Base-by-base conservation (phyloP, 2,113 vertebrate species). In the Melanotaenia duboulayi region DNA sequence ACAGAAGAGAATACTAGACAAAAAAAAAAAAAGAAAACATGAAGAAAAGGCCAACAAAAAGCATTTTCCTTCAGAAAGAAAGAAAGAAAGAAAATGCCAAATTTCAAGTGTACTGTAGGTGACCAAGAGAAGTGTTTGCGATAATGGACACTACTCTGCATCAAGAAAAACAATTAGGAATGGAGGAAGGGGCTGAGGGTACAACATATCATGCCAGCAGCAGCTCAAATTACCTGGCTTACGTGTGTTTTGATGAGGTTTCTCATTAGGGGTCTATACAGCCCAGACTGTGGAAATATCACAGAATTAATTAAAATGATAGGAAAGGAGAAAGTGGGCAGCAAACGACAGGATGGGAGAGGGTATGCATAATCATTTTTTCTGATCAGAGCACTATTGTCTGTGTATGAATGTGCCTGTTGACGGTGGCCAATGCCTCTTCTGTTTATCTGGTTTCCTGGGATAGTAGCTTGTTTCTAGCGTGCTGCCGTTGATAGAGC, bases 231-330 rank as follows among this genome's bases (percentile, higher is more conserved):
- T 90, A 91, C 85, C 87, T 83, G 75, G 78, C 88, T 90, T 81
- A 72, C 80, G 66, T 32, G 71, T 90, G 84, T 91, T 92, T 86
- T 93, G 91, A 94, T 91, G 90, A 90, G 88, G 80, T 90, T 92
- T 93, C 89, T 94, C 92, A 93, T 94, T 93, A 93, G 80, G 83
- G 87, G 72, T 87, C 84, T 88, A 90, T 93, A 91, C 86, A 94
- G 86, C 83, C 74, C 77, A 82, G 87, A 87, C 91, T 91, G 83
- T 85, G 85, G 89, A 92, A 93, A 93, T 92, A 94, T 93, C 88
- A 90, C 89, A 85, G 87, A 90, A 94, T 92, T 92, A 93, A 93
- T 94, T 92, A 92, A 92, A 94, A 93, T 93, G 87, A 93, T 91
- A 92, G 88, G 90, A 91, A 90, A 81, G 68, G 87, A 82, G 89